Base-by-base conservation (phyloP, 2,113 vertebrate species). In the Tricholaema leucomelas region DNA sequence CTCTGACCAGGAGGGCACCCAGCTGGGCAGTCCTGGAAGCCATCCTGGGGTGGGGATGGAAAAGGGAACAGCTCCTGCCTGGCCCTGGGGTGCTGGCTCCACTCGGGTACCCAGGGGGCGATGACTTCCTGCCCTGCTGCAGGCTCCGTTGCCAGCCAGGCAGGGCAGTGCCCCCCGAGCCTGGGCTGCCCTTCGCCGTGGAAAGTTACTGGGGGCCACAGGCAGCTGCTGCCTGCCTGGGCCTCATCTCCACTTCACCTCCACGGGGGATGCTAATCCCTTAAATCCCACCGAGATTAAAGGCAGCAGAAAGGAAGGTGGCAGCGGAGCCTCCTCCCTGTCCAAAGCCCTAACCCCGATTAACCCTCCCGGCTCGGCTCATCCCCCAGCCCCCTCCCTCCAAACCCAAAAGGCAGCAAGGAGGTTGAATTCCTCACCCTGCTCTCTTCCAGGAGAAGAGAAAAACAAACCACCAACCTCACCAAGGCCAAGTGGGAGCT, bases 241-340 rank as follows among this genome's bases (percentile, higher is more conserved):
- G 42, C 42, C 83, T 88, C 63, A 50, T 88, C 81, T 70, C 70
- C 75, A 3, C 0, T 91, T 91, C 92, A 91, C 90, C 94, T 88
- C 88, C 70, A 24, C 54, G 3, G 40, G 73, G 73, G 75, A 35
- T 7, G 40, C 81, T 97, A 97, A 96, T 96, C 96, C 82, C 95
- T 95, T 95, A 95, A 97, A 96, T 97, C 96, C 95, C 95, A 21
- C 63, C 2, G 85, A 35, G 91, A 96, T 96, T 96, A 96, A 50
- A 65, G 54, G 82, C 89, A 44, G 61, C 89, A 40, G 61, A 35
- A 33, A 7, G 92, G 10, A 86, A 95, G 85, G 90, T 88, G 91
- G 88, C 52, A 0, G 4, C 52, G 6, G 75, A 44, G 42, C 42
- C 5, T 69, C 23, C 78, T 78, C 75, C 73, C 46, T 78, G 81